A percentile compares a stretch with the other conserved stretches of the same genome.
phyloP scores from a whole-genome alignment of 2,113 vertebrate genomes.

The Melanostigma gelatinosum region DNA sequence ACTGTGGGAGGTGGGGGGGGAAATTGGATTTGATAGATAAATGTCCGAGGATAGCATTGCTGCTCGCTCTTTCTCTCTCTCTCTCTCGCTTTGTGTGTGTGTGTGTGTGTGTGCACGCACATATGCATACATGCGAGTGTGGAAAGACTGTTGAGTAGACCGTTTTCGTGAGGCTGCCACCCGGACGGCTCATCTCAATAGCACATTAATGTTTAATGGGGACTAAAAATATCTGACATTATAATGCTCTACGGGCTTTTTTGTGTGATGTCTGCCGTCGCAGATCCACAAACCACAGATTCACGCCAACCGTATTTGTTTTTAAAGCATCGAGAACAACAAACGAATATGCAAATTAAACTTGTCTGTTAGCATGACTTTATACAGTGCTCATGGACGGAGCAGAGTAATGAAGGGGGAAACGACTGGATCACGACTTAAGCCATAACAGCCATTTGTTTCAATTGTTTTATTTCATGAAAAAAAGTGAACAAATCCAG shows the following conservation, averaged over 20 bases:
- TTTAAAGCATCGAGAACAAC: conserved; percentile 6
- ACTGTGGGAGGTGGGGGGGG: conserved; percentile 58
- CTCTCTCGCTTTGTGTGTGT: background rate
- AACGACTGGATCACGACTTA: conserved; percentile 26
- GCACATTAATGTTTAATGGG: conserved; percentile 76
- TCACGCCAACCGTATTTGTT: conserved; percentile 7
- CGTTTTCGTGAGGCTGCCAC: conserved; percentile 62
- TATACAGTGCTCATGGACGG: background rate
- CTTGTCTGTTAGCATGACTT: conserved; percentile 9
- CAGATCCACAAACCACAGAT: conserved; percentile 32
- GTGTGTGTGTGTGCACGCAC: conserved; percentile 6
- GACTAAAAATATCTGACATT: conserved; percentile 75
- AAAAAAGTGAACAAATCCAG: conserved; percentile 16
- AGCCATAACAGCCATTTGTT: conserved; percentile 15
- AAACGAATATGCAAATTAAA: conserved; percentile 14
- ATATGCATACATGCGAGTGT: conserved; percentile 9
- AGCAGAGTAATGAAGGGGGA: background rate
- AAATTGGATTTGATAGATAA: conserved; percentile 75
- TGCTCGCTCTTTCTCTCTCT: conserved; percentile 33
- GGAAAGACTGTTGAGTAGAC: conserved; percentile 56
- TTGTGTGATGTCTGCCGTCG: conserved; percentile 46
- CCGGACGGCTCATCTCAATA: conserved; percentile 73
- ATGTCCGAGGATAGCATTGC: conserved; percentile 72
- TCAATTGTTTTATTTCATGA: background rate
- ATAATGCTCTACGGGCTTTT: conserved; percentile 64